Conservation (phyloP, 2,113 vertebrate species). For the Tiliqua scincoides region DNA sequence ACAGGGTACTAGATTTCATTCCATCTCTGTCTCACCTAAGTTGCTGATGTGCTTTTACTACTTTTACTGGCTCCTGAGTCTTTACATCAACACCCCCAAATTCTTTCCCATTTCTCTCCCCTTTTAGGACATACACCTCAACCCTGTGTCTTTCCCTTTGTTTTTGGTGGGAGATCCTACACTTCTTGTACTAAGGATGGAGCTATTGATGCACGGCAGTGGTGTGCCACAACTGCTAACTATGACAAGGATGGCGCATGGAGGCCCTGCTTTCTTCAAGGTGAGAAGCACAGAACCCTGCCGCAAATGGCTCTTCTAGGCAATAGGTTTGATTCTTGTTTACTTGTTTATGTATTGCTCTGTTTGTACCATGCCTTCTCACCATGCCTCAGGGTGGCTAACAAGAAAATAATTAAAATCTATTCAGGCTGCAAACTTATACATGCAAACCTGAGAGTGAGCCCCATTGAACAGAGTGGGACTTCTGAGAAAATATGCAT, state of each 20-base stretch:
- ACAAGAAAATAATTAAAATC: too few relatives aligned
- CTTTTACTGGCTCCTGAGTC: background rate
- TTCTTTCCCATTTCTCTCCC: background rate
- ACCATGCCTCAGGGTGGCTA: too few relatives aligned
- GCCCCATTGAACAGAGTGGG: too few relatives aligned
- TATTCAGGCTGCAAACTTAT: too few relatives aligned
- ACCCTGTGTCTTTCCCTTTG: slow-evolving; percentile 15
- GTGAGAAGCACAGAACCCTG: background rate
- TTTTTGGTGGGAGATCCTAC: slow-evolving; percentile 9
- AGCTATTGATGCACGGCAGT: slow-evolving; percentile 5
- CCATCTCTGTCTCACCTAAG: background rate
- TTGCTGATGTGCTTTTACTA: background rate
- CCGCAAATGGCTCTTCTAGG: background rate
- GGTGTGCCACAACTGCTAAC: slow-evolving; percentile 11
- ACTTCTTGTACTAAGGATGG: slow-evolving; percentile 21
- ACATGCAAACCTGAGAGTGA: too few relatives aligned
- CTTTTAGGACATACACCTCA: background rate
- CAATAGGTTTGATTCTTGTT: background rate
- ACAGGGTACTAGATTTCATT: background rate
- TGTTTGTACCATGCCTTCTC: too few relatives aligned
- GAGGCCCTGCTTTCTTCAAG: slow-evolving; percentile 15
- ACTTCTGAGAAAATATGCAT: too few relatives aligned
- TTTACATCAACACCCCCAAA: background rate
- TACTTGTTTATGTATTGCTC: too few relatives aligned
- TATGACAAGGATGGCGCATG: slow-evolving; percentile 1